These are phyloP conservation scores for Meriones psammophilus DNA, from an alignment of 2,797 vertebrate genomes.

Conservation along the genomic window DNA sequence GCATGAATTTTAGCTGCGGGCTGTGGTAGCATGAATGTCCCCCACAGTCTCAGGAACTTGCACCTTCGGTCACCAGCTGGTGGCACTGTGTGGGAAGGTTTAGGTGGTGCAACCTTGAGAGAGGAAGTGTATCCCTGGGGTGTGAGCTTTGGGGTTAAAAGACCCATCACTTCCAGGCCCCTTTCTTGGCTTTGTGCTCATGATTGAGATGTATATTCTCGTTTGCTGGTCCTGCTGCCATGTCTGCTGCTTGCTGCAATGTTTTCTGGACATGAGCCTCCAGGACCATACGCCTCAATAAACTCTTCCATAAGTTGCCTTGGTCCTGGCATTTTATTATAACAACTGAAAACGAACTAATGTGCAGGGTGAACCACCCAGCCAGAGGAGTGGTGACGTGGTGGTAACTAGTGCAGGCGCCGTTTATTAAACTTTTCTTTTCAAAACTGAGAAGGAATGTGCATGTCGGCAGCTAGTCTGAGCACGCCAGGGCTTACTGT, in stretches of 20 bases:
- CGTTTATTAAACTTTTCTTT: not conserved
- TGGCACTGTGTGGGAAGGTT: not conserved
- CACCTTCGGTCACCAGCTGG: not conserved
- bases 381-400: not conserved
- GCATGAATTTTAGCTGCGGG: not conserved
- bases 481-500: not conserved
- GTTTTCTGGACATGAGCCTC: not conserved
- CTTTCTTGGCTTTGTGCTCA: not conserved
- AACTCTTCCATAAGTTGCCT: not conserved
- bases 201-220: not conserved
- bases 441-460: conserved; percentile 4
- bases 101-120: not conserved
- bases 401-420: not conserved
- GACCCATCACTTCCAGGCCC: not conserved
- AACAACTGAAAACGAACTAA: not conserved
- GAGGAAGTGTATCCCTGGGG: not conserved
- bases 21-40: not conserved
- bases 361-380: not conserved
- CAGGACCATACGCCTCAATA: not conserved
- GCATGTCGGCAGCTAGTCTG: not conserved
- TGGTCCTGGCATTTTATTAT: not conserved
- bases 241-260: not conserved
- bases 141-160: not conserved
- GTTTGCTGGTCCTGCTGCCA: not conserved
- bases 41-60: not conserved